Conservation (phyloP, 1,140 invertebrate genomes). For the Diploscapter pachys region DNA sequence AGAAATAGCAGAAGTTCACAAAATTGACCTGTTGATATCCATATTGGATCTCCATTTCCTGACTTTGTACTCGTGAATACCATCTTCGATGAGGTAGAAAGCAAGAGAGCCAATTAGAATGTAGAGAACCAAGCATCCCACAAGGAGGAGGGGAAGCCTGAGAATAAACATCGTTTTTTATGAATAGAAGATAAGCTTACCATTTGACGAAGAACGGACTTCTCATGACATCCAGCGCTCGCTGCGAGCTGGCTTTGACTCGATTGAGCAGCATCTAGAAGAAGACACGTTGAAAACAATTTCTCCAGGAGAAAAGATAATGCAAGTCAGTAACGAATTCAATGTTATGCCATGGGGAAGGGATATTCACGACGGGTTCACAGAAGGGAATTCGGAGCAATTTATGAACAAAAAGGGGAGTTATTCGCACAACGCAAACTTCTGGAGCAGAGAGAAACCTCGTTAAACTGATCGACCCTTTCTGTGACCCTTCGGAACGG, state of each 20-base stretch:
- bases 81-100: slow-evolving; percentile 31
- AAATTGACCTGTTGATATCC: slow-evolving; percentile 29
- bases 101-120: slow-evolving; percentile 28
- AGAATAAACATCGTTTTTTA: slow-evolving; percentile 5
- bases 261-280: slow-evolving; percentile 15
- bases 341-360: too few relatives aligned
- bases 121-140: slow-evolving; percentile 26
- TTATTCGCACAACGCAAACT: too few relatives aligned
- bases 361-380: too few relatives aligned
- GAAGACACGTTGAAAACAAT: background rate
- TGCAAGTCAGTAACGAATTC: too few relatives aligned
- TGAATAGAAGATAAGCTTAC: background rate
- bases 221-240: background rate
- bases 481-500: too few relatives aligned
- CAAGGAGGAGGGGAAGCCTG: slow-evolving; percentile 22
- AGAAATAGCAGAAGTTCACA: background rate
- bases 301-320: too few relatives aligned
- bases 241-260: background rate
- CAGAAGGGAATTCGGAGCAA: too few relatives aligned
- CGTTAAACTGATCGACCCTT: too few relatives aligned
- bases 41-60: slow-evolving; percentile 31
- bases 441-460: too few relatives aligned
- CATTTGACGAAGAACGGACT: slow-evolving; percentile 13
- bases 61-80: slow-evolving; percentile 25
- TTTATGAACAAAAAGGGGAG: too few relatives aligned